Evolutionary conservation across 2,888 invertebrate species (phyloP), one percentile per base, ranked within the genome.

Genomic region (Atethmia centrago): DNA sequence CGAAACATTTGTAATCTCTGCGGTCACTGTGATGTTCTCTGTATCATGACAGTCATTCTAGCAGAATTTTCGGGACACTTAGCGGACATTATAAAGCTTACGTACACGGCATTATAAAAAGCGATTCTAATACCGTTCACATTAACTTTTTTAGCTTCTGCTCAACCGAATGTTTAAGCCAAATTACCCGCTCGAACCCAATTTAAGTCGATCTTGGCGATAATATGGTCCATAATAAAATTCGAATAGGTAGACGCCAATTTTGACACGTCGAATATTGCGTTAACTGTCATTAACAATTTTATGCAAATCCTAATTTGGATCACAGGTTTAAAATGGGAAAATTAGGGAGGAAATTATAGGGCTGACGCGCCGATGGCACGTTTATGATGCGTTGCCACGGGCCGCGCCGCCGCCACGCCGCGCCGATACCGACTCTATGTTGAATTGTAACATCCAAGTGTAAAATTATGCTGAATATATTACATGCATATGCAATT

Each of bases 241-340:
- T 87, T 90, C 85, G 88, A 90, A 92, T 91, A 90, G 91, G 90
- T 89, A 92, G 90, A 90, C 85, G 89, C 90, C 90, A 92, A 93
- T 94, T 93, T 93, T 94, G 90, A 94, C 94, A 93, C 94, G 90
- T 93, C 89, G 91, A 91, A 93, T 91, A 92, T 91, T 90, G 90
- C 92, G 92, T 92, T 93, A 93, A 92, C 93, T 93, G 93, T 92
- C 93, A 94, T 95, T 94, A 95, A 92, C 93, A 93, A 94, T 94
- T 95, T 94, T 94, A 95, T 95, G 95, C 95, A 95, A 95, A 95
- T 95, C 93, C 90, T 90, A 93, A 94, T 93, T 93, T 91, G 93
- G 92, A 94, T 93, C 93, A 92, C 92, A 90, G 92, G 90, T 92
- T 93, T 91, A 91, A 92, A 94, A 92, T 93, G 93, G 92, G 90